Evolutionary conservation across 2,797 vertebrate genomes (phyloP), one percentile per base, ranked within the genome.

Genomic region (Enteromius fasciolatus): DNA sequence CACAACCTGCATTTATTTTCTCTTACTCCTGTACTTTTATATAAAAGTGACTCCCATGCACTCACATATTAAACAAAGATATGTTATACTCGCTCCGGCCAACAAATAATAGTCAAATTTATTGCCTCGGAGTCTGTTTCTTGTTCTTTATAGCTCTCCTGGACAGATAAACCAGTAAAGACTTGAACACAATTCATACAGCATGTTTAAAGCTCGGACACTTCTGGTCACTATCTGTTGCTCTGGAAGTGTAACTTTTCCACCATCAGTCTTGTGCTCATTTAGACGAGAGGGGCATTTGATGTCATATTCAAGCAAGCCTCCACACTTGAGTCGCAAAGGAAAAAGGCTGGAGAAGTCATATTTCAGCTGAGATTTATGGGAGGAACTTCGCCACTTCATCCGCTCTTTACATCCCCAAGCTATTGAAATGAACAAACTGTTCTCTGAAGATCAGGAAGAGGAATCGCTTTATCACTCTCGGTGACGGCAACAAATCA

Each of bases 351-450:
- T 69, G 87, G 90, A 88, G 85, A 89, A 91, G 86, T 92, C 90
- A 92, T 93, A 92, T 93, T 93, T 94, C 91, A 92, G 88, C 86
- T 84, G 89, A 93, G 93, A 94, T 95, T 94, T 91, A 94, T 94
- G 92, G 87, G 88, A 93, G 93, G 91, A 92, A 90, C 78, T 87
- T 92, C 87, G 83, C 90, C 88, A 87, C 90, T 91, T 93, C 89
- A 89, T 50, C 77, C 11, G 18, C 90, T 76, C 78, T 85, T 86
- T 76, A 78, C 91, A 90, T 93, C 90, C 88, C 90, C 88, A 86
- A 91, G 92, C 86, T 88, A 92, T 92, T 92, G 90, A 90, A 92
- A 90, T 82, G 88, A 93, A 93, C 91, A 90, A 92, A 87, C 89
- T 89, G 89, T 90, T 92, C 91, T 93, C 90, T 76, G 63, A 78